Evolutionary conservation across 1,140 invertebrate species (phyloP), one percentile per base, ranked within the genome.

Genomic region (Bacillus rossius): DNA sequence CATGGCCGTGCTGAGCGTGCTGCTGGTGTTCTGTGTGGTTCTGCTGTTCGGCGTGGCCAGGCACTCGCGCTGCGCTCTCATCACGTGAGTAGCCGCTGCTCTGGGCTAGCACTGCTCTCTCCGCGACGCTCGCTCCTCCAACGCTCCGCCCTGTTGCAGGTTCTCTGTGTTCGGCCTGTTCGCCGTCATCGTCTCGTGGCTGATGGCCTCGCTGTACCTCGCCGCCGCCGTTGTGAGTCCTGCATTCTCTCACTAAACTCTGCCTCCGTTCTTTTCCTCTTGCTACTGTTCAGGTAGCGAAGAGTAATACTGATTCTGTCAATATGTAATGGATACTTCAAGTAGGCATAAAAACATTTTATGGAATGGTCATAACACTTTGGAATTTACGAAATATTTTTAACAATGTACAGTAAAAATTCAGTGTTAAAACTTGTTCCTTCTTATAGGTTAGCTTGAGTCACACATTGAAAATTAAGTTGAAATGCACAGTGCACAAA

Each of bases 151-250:
- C 7, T 45, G 65, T 74, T 76, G 68, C 60, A 86, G 84, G 63
- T 88, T 88, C 63, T 85, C 86, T 66, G 91, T 94, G 29, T 89
- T 92, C 66, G 92, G 91, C 25, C 75, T 96, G 51, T 83, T 93
- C 59, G 91, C 91, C 41, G 85, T 95, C n/a, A 93, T 94, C 62
- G 84, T 91, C 59, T 93, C 91, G 61, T 95, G 91, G 88, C 77
- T 92, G 52, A 85, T 91, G 77, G 86, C 89, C 19, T 92, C 91
- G 45, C 69, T 93, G 22, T 91, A 94, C 74, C 75, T 93, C 49
- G 86, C 88, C 22, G 81, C 84, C 13, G 85, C 87, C 47, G 89
- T 93, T 65, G 78, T 79, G 70, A 71, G 72, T 70, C 22, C 22
- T n/a, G n/a, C n/a, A n/a, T n/a, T n/a, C n/a, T n/a, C n/a, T n/a